Evolutionary conservation across 2,888 invertebrate genomes (phyloP).

Genomic region (Xestia sexstrigata): DNA sequence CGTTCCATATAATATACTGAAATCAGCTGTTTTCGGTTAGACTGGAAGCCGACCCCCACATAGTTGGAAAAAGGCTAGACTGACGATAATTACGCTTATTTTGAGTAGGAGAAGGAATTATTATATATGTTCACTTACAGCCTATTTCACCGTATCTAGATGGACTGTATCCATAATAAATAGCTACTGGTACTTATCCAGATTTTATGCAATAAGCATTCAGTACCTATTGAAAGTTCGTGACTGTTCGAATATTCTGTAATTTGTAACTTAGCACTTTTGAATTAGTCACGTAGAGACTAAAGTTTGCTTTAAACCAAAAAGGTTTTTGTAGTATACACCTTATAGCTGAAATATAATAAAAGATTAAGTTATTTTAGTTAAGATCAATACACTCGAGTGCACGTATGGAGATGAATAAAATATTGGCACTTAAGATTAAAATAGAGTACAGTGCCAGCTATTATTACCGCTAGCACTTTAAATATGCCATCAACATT

Average conservation of each 20-base stretch:
- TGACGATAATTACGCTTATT: neutral
- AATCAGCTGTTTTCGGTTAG: neutral
- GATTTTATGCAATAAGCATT: neutral
- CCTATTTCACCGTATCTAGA: neutral
- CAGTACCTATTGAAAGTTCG: neutral
- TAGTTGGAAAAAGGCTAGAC: neutral
- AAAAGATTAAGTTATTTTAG: neutral
- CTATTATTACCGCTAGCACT: conserved; percentile 11
- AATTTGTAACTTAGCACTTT: neutral
- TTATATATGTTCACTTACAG: neutral
- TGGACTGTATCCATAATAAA: neutral
- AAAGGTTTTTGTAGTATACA: neutral
- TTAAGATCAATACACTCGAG: neutral
- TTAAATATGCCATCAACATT: conserved; percentile 16
- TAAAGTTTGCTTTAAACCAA: neutral
- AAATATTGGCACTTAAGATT: conserved; percentile 36
- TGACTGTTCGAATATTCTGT: neutral
- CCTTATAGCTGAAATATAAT: neutral
- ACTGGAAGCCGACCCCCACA: neutral
- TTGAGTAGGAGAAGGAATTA: neutral
- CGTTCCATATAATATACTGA: no score
- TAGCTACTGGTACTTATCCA: neutral
- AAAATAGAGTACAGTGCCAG: conserved; percentile 9
- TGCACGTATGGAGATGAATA: conserved; percentile 35
- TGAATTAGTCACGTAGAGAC: neutral